Evolutionary conservation across 2,797 vertebrate species (phyloP).

Genomic region (Heterohyrax brucei): DNA sequence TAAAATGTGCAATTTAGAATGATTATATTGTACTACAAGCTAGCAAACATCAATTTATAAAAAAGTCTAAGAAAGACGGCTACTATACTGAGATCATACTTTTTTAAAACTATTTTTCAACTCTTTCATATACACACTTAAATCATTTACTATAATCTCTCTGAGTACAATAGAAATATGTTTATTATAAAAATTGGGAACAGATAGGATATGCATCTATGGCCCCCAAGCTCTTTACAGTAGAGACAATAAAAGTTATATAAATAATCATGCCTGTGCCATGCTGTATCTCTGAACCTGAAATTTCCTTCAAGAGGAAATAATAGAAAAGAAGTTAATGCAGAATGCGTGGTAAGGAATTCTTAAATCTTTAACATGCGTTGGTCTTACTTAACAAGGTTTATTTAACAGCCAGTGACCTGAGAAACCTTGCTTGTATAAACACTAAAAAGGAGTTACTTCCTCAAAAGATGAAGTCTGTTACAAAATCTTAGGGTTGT

Average conservation of each 20-base stretch:
- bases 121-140: background rate
- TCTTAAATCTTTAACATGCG: constrained; percentile 64
- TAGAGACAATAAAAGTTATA: constrained; percentile 29
- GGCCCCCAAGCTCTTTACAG: background rate
- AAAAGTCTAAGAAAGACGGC: background rate
- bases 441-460: constrained; percentile 80
- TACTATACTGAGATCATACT: background rate
- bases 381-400: constrained; percentile 73
- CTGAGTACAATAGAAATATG: constrained; percentile 1
- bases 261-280: constrained; percentile 47
- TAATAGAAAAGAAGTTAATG: constrained; percentile 43
- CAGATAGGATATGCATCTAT: background rate
- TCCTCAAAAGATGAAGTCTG: constrained; percentile 66
- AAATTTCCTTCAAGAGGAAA: constrained; percentile 31
- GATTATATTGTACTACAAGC: background rate
- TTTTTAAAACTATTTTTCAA: background rate
- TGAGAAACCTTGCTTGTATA: constrained; percentile 79
- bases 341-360: constrained; percentile 53
- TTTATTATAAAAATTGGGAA: constrained; percentile 6
- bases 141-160: constrained; percentile 23
- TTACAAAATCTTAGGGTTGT: constrained; percentile 65
- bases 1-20: constrained; percentile 34
- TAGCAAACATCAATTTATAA: background rate
- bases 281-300: constrained; percentile 35
- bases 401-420: constrained; percentile 76